Percentiles rank a stretch among this genome's conserved stretches.
Evolutionary conservation across 2,888 invertebrate genomes (phyloP).

Genomic region (Choristoneura rosaceana): DNA sequence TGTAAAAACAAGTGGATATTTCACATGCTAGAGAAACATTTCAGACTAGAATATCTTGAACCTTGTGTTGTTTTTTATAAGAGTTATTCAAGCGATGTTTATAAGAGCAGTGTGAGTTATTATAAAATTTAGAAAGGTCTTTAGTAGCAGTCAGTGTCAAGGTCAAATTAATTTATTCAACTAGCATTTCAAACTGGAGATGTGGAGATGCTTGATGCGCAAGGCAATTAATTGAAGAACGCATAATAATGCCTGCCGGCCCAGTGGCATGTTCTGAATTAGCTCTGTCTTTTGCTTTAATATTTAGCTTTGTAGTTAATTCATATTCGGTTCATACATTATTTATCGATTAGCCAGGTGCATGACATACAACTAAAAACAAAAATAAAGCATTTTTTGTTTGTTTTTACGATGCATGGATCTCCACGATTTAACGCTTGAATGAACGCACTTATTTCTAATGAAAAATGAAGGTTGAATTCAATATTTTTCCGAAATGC

Average conservation of each 20-base stretch:
- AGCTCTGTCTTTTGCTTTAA: background rate
- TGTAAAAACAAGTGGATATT: constrained; percentile 18
- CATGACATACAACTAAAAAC: no score
- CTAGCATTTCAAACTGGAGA: constrained; percentile 14
- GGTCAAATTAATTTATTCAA: constrained; percentile 34
- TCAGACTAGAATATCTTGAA: constrained; percentile 1
- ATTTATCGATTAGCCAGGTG: no score
- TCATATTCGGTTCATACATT: background rate
- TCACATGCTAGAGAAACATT: background rate
- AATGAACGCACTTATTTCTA: no score
- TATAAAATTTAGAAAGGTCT: constrained; percentile 36
- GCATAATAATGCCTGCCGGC: background rate
- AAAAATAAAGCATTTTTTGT: no score
- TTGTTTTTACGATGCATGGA: no score
- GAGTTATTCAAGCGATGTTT: constrained; percentile 3
- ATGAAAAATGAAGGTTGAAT: no score
- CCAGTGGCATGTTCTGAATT: background rate
- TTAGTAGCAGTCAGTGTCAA: constrained; percentile 30
- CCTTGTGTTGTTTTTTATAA: background rate
- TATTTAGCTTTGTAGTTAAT: background rate
- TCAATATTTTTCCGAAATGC: no score
- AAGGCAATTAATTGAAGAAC: constrained; percentile 9
- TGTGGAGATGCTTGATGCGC: background rate
- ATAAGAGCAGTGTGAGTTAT: constrained; percentile 4
- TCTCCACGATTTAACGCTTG: no score